Evolutionary conservation across 35 echinoderm and acorn worm genomes (phyloP).

Genomic region (Hemicentrotus pulcherrimus): DNA sequence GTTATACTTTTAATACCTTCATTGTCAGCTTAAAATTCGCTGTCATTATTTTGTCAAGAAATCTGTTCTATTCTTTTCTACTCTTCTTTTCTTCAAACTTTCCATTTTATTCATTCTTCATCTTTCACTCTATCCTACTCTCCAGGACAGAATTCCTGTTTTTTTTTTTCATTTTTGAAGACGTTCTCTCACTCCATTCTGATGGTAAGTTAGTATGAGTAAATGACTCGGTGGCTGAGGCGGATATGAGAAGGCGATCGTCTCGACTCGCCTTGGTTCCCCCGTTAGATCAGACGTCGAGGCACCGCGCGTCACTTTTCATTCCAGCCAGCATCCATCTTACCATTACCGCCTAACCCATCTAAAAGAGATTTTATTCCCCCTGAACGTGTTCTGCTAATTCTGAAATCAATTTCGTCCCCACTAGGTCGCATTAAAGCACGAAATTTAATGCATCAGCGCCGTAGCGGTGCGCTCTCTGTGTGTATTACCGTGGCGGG

Average conservation of each 20-base stretch:
- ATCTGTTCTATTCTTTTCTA: not conserved
- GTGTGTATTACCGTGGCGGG: slow-evolving; percentile 9
- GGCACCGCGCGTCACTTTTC: slow-evolving; percentile 51
- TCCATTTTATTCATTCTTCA: not conserved
- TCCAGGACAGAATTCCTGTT: not conserved
- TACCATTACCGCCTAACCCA: slow-evolving; percentile 51
- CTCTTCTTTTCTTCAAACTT: not conserved
- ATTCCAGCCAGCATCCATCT: slow-evolving; percentile 42
- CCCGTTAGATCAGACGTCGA: slow-evolving; percentile 46
- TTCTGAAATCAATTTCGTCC: slow-evolving; percentile 53
- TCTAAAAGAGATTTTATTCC: slow-evolving; percentile 58
- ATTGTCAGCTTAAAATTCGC: too few relatives aligned
- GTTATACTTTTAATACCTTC: too few relatives aligned
- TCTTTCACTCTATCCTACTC: not conserved
- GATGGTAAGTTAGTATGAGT: slow-evolving; percentile 29
- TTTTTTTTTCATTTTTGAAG: not conserved
- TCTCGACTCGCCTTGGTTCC: slow-evolving; percentile 37
- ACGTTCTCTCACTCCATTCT: not conserved
- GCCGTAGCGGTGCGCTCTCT: slow-evolving; percentile 32
- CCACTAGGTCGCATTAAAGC: slow-evolving; percentile 49
- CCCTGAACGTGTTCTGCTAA: slow-evolving; percentile 53
- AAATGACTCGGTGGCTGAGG: slow-evolving; percentile 35
- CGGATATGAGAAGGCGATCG: slow-evolving; percentile 43
- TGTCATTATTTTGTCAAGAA: not conserved
- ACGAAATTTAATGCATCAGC: slow-evolving; percentile 57